Percentiles rank a stretch among this genome's conserved stretches.
These are phyloP conservation scores for Trypoxylon attenuatum DNA, from an alignment of 2,888 invertebrate species.

Conservation along the genomic window DNA sequence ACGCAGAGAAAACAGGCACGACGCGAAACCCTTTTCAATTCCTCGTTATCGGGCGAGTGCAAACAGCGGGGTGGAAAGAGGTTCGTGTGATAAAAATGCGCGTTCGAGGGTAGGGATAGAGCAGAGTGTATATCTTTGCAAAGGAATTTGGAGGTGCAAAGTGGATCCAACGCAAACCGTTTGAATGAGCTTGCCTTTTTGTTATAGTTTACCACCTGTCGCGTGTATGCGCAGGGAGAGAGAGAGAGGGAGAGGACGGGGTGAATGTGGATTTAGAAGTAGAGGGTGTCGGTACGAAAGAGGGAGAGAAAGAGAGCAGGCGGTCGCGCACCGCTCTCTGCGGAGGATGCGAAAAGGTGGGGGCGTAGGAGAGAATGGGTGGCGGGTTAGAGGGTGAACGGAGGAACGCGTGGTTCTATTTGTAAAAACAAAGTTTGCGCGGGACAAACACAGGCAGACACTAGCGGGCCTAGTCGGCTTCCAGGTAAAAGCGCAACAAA, in stretches of 20 bases:
- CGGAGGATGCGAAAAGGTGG: slow-evolving; percentile 21
- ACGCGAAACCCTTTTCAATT: too few relatives aligned
- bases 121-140: too few relatives aligned
- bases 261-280: slow-evolving; percentile 49
- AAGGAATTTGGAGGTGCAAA: slow-evolving; percentile 35
- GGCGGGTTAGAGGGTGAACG: slow-evolving; percentile 46
- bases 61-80: too few relatives aligned
- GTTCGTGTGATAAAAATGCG: too few relatives aligned
- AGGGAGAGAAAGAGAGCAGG: slow-evolving; percentile 22
- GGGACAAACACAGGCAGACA: slow-evolving; percentile 69
- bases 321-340: not conserved
- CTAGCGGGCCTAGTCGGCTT: slow-evolving; percentile 61
- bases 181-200: slow-evolving; percentile 55
- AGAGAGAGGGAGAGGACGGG: too few relatives aligned
- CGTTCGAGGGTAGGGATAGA: too few relatives aligned
- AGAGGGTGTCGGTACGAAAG: slow-evolving; percentile 34
- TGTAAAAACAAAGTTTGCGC: slow-evolving; percentile 73
- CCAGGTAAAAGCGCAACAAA: slow-evolving; percentile 70
- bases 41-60: too few relatives aligned
- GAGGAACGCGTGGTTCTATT: slow-evolving; percentile 69
- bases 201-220: slow-evolving; percentile 64
- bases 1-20: too few relatives aligned
- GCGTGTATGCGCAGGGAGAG: slow-evolving; percentile 60
- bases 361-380: slow-evolving; percentile 45
- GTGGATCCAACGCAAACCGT: slow-evolving; percentile 53